phyloP scores from a whole-genome alignment of 2,113 vertebrate genomes.

The Athene noctua region DNA sequence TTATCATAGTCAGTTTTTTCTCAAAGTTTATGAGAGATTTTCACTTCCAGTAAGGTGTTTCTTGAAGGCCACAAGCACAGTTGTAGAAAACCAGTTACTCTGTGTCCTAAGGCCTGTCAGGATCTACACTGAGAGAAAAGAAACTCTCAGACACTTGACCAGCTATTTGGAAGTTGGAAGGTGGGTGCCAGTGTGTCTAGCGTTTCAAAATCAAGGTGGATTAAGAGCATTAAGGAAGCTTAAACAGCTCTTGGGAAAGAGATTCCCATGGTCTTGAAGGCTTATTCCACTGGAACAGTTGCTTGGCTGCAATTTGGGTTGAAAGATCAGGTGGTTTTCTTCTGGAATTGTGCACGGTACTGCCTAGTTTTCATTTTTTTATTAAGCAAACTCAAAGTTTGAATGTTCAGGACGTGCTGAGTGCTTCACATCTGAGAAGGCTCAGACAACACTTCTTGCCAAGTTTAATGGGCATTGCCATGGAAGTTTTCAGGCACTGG shows the following conservation, averaged over 20 bases:
- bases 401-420: background rate
- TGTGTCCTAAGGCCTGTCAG: background rate
- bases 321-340: background rate
- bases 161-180: slow-evolving; percentile 20
- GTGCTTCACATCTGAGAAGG: background rate
- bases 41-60: background rate
- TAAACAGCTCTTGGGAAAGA: slow-evolving; percentile 38
- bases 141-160: background rate
- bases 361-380: background rate
- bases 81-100: background rate
- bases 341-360: background rate
- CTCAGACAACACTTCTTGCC: background rate
- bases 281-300: slow-evolving; percentile 37
- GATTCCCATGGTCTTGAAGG: slow-evolving; percentile 37
- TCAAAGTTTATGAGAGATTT: background rate
- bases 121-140: background rate
- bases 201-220: slow-evolving; percentile 57
- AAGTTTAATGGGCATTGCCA: background rate
- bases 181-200: slow-evolving; percentile 65
- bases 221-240: slow-evolving; percentile 67
- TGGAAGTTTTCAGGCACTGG: background rate
- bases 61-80: background rate
- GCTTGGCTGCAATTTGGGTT: slow-evolving; percentile 16
- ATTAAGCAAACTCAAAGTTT: background rate
- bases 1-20: background rate